Evolutionary conservation across 2,888 invertebrate genomes (phyloP), one percentile per base, ranked within the genome.

Genomic region (Auanema freiburgensis): DNA sequence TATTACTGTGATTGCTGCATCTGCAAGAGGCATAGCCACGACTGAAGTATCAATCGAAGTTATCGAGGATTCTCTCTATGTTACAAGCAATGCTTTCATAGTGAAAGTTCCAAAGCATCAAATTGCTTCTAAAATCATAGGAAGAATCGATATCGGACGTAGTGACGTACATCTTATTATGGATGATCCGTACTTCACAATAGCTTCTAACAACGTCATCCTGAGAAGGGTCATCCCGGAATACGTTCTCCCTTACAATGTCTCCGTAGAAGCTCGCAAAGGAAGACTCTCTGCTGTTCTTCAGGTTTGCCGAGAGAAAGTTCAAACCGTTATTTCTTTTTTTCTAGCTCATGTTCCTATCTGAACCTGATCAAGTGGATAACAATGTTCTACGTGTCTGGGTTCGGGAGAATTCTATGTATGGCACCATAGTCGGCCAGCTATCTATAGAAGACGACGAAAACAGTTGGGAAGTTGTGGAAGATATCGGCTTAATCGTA

Each of bases 161-260:
- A 56, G 59, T 23, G 72, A 72, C 52, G 67, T 70, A 6, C 21
- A 18, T n/a, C 23, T 52, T 23, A 52, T 52, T 6, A 18, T 52
- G 52, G 23, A 52, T n/a, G 24, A 52, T 24, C 24, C 12, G 3
- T 18, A 5, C 21, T 46, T 46, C 46, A 18, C 16, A 3, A 16
- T 46, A 46, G 21, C 16, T 18, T 18, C 16, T 18, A 16, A 46
- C 16, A 21, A 46, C 10, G 46, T 46, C 3, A 10, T 46, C 10
- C 6, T 46, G 16, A 46, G 21, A 21, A 46, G 21, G 10, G 5
- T 10, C 10, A 46, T 46, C 10, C 46, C 16, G 46, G 16, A 46
- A 10, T 18, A 46, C 6, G 4, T 46, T 18, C 10, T 46, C 16
- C 46, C 46, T 6, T 24, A 52, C 52, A 24, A 16, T n/a, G 18